Evolutionary conservation across 2,888 invertebrate species (phyloP).

Genomic region (Hanleya hanleyi): DNA sequence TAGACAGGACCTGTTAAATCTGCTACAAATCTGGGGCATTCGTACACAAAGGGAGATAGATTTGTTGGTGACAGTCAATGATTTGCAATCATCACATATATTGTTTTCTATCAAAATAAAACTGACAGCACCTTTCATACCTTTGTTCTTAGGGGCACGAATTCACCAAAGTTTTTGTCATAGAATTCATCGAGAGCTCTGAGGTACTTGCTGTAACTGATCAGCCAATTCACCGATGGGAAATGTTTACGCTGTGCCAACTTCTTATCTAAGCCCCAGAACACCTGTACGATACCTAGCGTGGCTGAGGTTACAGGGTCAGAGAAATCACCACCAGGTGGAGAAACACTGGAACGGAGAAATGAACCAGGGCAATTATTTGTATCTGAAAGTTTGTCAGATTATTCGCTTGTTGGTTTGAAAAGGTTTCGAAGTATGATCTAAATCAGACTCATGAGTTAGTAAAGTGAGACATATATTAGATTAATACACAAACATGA

Average conservation of each 20-base stretch:
- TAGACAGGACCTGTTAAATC: too few relatives aligned
- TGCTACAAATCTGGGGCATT: too few relatives aligned
- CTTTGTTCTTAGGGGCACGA: slow-evolving; percentile 97
- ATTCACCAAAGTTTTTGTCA: slow-evolving; percentile 98
- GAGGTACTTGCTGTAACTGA: slow-evolving; percentile 99
- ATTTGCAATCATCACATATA: too few relatives aligned
- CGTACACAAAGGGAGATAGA: too few relatives aligned
- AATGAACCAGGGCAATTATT: not conserved
- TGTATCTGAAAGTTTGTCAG: too few relatives aligned
- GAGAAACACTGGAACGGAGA: slow-evolving; percentile 83
- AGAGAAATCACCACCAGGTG: slow-evolving; percentile 99
- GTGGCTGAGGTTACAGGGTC: slow-evolving; percentile 99
- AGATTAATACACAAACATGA: too few relatives aligned
- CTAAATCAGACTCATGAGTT: too few relatives aligned
- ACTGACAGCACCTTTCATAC: too few relatives aligned
- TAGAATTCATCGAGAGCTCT: slow-evolving; percentile 99
- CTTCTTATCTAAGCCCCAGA: slow-evolving; percentile 99
- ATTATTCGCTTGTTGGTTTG: not conserved
- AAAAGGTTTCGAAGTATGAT: not conserved
- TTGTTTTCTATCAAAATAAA: too few relatives aligned
- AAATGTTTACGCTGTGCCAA: slow-evolving; percentile 99
- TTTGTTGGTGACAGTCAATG: too few relatives aligned
- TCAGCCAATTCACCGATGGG: slow-evolving; percentile 99
- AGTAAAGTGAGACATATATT: too few relatives aligned
- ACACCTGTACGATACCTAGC: slow-evolving; percentile 98